These are phyloP conservation scores for Brachionus angularis DNA, from an alignment of 1,140 invertebrate species.

Conservation along the genomic window DNA sequence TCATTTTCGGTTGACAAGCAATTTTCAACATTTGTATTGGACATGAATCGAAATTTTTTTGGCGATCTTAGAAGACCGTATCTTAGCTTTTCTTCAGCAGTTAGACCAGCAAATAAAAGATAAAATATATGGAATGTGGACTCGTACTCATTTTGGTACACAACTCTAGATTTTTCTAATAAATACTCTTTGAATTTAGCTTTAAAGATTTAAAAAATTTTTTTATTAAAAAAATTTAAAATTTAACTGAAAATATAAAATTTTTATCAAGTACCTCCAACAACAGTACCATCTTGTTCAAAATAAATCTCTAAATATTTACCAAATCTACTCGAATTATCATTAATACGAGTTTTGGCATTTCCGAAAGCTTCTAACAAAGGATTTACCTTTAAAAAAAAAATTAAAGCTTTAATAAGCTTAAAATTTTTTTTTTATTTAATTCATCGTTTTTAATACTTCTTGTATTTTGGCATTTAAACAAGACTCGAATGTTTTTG, in stretches of 20 bases:
- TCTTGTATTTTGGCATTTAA: constrained; percentile 43
- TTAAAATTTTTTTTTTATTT: constrained; percentile 49
- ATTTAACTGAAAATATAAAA: neutral
- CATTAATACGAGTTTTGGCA: constrained; percentile 72
- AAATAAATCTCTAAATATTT: constrained; percentile 79
- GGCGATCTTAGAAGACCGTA: constrained; percentile 25
- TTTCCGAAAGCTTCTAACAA: constrained; percentile 66
- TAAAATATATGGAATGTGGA: constrained; percentile 55
- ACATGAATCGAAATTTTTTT: constrained; percentile 29
- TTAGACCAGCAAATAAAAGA: constrained; percentile 72
- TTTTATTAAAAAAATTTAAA: neutral
- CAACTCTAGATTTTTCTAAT: constrained; percentile 74
- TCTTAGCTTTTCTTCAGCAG: constrained; percentile 72
- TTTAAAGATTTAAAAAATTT: constrained; percentile 55
- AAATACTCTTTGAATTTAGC: constrained; percentile 79
- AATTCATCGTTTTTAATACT: neutral
- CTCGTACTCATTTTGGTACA: constrained; percentile 69
- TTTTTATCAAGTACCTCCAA: constrained; percentile 63
- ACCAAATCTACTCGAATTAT: constrained; percentile 59
- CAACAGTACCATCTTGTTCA: constrained; percentile 75
- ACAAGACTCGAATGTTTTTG: constrained; percentile 29
- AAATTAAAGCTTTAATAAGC: no score
- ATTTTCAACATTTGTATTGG: constrained; percentile 30
- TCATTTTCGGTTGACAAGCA: constrained; percentile 35
- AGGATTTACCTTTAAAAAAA: constrained; percentile 40